phyloP scores from a whole-genome alignment of 2,888 invertebrate species.

The Idaea biselata region DNA sequence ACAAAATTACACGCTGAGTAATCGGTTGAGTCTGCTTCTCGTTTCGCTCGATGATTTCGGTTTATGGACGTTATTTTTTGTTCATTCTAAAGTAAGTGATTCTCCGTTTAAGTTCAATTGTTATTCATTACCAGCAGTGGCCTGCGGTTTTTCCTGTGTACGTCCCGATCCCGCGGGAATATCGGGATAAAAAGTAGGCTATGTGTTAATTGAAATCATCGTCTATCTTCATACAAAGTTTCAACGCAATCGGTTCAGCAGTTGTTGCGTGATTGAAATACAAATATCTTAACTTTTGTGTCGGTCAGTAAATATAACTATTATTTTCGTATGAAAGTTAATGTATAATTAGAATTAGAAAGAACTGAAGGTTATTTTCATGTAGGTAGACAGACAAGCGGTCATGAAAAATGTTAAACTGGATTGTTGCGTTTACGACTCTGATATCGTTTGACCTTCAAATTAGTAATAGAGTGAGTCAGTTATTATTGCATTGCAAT shows the following conservation, averaged over 20 bases:
- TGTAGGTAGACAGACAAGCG: constrained; percentile 18
- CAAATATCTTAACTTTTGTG: too few species aligned
- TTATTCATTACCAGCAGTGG: constrained; percentile 34
- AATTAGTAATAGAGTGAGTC: constrained; percentile 60
- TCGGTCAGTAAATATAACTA: neutral
- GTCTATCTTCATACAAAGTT: too few species aligned
- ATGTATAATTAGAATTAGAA: neutral
- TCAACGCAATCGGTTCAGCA: too few species aligned
- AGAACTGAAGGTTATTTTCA: constrained; percentile 6
- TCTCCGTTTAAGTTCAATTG: constrained; percentile 40
- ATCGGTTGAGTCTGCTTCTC: constrained; percentile 64
- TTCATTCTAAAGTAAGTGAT: constrained; percentile 48
- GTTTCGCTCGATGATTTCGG: constrained; percentile 62
- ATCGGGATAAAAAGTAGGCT: too few species aligned
- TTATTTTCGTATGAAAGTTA: neutral
- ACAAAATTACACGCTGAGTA: constrained; percentile 74
- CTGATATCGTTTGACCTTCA: constrained; percentile 53
- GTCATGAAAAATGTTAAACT: constrained; percentile 43
- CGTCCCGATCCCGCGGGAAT: too few species aligned
- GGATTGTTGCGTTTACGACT: constrained; percentile 46
- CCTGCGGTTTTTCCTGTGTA: constrained; percentile 6
- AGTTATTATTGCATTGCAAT: constrained; percentile 43
- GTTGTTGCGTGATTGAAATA: too few species aligned
- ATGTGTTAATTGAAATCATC: too few species aligned
- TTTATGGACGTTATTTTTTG: constrained; percentile 61